phyloP scores from a whole-genome alignment of 2,888 invertebrate genomes.

The Erynnis tages region DNA sequence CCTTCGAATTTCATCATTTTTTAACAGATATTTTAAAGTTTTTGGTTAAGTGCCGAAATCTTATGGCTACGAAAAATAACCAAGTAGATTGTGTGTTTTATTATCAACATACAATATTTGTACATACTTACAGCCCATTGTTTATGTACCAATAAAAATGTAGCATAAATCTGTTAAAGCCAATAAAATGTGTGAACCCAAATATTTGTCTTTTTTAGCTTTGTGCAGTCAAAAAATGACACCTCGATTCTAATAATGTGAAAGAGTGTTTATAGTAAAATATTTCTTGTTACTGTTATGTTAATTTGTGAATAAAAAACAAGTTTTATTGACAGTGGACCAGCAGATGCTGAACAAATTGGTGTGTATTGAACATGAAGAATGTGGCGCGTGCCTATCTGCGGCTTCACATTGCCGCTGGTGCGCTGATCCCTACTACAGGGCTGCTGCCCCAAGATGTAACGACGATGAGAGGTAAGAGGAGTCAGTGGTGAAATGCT shows the following conservation, averaged over 20 bases:
- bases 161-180: background rate
- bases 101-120: too few relatives aligned
- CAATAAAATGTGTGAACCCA: background rate
- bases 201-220: background rate
- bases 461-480: slow-evolving; percentile 69
- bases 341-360: slow-evolving; percentile 62
- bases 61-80: too few relatives aligned
- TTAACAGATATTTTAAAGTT: too few relatives aligned
- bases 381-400: slow-evolving; percentile 65
- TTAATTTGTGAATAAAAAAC: slow-evolving; percentile 9
- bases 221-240: background rate
- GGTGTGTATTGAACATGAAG: slow-evolving; percentile 67
- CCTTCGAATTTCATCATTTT: too few relatives aligned
- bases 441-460: slow-evolving; percentile 57
- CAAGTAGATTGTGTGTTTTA: too few relatives aligned
- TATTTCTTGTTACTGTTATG: too few relatives aligned
- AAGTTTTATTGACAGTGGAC: slow-evolving; percentile 43
- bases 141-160: too few relatives aligned
- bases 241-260: too few relatives aligned
- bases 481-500: too few relatives aligned
- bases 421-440: slow-evolving; percentile 74
- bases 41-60: too few relatives aligned
- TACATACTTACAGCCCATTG: too few relatives aligned
- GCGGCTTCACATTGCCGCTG: slow-evolving; percentile 73
- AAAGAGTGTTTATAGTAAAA: too few relatives aligned